A percentile compares a stretch with the other conserved stretches of the same genome.
Evolutionary conservation across 2,888 invertebrate genomes (phyloP).

Genomic region (Chloroclystis v-ata): DNA sequence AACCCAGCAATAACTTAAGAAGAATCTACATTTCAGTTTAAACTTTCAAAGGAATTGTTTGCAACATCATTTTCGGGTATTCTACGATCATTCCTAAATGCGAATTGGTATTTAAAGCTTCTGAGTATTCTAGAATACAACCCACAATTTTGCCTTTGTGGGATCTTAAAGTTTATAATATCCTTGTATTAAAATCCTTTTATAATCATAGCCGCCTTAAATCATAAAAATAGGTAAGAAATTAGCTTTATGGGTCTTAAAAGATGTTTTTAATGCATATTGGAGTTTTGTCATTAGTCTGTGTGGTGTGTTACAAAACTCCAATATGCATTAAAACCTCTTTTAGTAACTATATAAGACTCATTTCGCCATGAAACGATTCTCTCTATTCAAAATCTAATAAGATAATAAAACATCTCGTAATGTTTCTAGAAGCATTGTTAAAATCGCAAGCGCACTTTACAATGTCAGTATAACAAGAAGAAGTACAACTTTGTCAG

Average conservation of each 20-base stretch:
- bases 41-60: slow-evolving; percentile 17
- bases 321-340: no score
- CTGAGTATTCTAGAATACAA: slow-evolving; percentile 29
- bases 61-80: slow-evolving; percentile 20
- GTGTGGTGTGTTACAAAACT: no score
- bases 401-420: no score
- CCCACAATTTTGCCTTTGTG: background rate
- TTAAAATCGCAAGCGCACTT: background rate
- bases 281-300: no score
- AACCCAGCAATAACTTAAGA: slow-evolving; percentile 4
- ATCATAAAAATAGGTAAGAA: no score
- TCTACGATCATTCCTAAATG: slow-evolving; percentile 19
- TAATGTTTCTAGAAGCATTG: background rate
- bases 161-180: background rate
- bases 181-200: background rate
- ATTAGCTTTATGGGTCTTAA: no score
- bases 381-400: no score
- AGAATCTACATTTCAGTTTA: slow-evolving; percentile 5
- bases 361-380: no score
- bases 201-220: no score
- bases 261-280: no score
- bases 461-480: slow-evolving; percentile 40
- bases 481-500: slow-evolving; percentile 59
- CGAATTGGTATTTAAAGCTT: slow-evolving; percentile 24
- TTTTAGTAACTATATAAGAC: no score